A percentile compares a stretch with the other conserved stretches of the same genome.
phyloP scores from a whole-genome alignment of 2,888 invertebrate species.

The Limenitis camilla region DNA sequence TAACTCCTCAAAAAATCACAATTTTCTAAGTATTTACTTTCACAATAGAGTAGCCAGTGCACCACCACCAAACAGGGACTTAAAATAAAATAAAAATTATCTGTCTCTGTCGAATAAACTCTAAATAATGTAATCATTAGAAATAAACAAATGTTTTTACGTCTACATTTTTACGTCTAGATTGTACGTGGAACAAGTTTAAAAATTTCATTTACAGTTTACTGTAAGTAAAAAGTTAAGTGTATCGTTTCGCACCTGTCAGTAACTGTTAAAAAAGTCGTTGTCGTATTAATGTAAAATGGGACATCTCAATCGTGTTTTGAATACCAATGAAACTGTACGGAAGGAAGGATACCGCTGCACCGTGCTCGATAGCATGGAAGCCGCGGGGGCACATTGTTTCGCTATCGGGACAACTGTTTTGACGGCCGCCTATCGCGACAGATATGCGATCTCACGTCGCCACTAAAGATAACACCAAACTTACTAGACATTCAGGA shows the following conservation, averaged over 20 bases:
- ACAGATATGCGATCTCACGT: conserved; percentile 28
- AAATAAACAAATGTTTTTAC: too few relatives aligned
- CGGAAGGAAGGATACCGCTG: conserved; percentile 5
- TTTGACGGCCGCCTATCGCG: conserved; percentile 40
- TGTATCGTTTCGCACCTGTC: conserved; percentile 13
- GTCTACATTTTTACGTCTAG: too few relatives aligned
- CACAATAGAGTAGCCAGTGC: too few relatives aligned
- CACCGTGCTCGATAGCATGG: conserved; percentile 18
- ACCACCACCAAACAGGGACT: too few relatives aligned
- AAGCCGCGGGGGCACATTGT: conserved; percentile 36
- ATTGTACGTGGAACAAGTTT: not conserved
- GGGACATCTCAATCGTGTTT: conserved; percentile 44
- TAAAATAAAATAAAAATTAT: too few relatives aligned
- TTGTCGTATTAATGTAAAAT: conserved; percentile 29
- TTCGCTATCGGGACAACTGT: conserved; percentile 42
- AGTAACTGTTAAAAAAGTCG: conserved; percentile 14
- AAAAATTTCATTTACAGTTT: not conserved
- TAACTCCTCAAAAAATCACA: too few relatives aligned
- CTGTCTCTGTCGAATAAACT: too few relatives aligned
- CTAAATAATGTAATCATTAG: too few relatives aligned
- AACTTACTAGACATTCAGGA: not conserved
- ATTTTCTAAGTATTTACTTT: too few relatives aligned
- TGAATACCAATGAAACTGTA: conserved; percentile 47
- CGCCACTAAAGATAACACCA: conserved; percentile 21
- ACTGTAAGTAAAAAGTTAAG: not conserved